Evolutionary conservation across 2,113 vertebrate species (phyloP).

Genomic region (Pyrgilauda ruficollis): DNA sequence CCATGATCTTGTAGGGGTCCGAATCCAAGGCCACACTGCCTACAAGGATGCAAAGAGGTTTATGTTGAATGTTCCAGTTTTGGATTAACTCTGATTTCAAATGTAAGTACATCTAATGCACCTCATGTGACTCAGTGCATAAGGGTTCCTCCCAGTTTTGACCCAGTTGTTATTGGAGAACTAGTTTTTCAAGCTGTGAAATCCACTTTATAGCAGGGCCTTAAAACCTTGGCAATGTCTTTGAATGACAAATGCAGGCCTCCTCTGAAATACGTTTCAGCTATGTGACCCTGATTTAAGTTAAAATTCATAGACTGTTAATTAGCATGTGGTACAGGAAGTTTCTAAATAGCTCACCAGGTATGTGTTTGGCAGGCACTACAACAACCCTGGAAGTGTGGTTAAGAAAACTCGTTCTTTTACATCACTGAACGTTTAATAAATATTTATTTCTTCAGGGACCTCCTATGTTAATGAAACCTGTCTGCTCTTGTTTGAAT

Average conservation of each 20-base stretch:
- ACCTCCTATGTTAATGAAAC: conserved; percentile 57
- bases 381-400: conserved; percentile 42
- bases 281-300: conserved; percentile 51
- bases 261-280: neutral
- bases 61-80: neutral
- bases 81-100: conserved; percentile 30
- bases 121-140: neutral
- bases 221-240: conserved; percentile 50
- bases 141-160: conserved; percentile 21
- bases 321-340: conserved; percentile 70
- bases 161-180: conserved; percentile 14
- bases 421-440: conserved; percentile 36
- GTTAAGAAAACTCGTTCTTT: neutral
- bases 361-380: conserved; percentile 48
- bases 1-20: neutral
- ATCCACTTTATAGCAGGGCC: neutral
- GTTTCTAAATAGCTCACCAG: conserved; percentile 69
- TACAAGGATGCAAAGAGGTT: neutral
- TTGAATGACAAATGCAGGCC: conserved; percentile 50
- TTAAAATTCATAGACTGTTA: conserved; percentile 71
- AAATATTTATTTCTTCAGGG: conserved; percentile 50
- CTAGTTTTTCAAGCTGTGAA: conserved; percentile 18
- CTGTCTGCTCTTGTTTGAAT: conserved; percentile 37
- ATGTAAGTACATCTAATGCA: neutral
- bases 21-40: neutral